Evolutionary conservation across 2,797 vertebrate genomes (phyloP).

Genomic region (Anguilla obscura): DNA sequence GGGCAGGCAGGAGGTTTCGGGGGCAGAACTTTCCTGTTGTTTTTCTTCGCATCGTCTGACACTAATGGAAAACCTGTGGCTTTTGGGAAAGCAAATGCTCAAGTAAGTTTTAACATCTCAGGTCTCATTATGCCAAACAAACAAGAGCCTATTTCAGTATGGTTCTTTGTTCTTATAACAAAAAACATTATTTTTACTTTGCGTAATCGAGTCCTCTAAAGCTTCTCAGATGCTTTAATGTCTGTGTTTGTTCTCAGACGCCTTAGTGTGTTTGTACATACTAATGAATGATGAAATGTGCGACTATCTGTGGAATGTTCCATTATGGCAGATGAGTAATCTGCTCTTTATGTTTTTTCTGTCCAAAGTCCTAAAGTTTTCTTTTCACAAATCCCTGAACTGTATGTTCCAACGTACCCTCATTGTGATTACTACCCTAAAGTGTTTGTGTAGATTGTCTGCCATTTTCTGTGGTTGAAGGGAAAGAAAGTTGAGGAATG

Average conservation of each 20-base stretch:
- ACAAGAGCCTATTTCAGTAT: neutral
- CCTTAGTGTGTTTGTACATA: neutral
- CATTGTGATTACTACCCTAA: neutral
- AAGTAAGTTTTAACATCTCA: neutral
- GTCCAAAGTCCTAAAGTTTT: neutral
- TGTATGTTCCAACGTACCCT: neutral
- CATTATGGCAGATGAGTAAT: neutral
- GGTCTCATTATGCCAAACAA: neutral
- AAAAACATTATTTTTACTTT: neutral
- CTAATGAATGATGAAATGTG: neutral
- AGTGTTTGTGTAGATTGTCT: neutral
- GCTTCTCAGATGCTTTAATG: neutral
- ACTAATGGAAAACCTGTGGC: neutral
- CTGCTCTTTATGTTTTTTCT: neutral
- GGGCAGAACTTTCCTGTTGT: neutral
- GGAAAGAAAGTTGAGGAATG: neutral
- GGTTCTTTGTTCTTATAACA: neutral
- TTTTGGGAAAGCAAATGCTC: neutral
- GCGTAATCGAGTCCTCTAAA: neutral
- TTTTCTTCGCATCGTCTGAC: neutral
- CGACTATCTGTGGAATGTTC: neutral
- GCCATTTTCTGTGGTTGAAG: neutral
- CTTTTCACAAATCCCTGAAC: neutral
- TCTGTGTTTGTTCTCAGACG: neutral
- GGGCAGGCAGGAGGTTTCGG: neutral